Evolutionary conservation across 2,113 vertebrate species (phyloP), one percentile per base, ranked within the genome.

Genomic region (Dromaius novaehollandiae): DNA sequence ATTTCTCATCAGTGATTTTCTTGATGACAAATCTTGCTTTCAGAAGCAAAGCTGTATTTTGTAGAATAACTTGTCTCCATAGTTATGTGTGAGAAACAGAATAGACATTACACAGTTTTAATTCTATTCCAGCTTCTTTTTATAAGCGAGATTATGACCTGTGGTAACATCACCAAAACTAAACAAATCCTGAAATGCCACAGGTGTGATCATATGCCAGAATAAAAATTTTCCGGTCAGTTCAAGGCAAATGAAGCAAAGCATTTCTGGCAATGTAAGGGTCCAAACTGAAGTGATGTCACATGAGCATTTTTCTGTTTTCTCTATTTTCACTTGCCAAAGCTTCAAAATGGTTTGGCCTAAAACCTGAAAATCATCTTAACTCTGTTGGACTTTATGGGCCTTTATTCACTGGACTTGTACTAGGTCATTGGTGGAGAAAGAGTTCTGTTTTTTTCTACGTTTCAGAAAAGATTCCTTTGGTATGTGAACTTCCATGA

Each of bases 321-420:
- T 89, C 56, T 93, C 46, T 94, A 18, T 58, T 93, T 95, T 90
- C 74, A 40, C 34, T 92, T 92, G 81, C 81, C 86, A 85, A 93
- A 90, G 14, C 4, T 90, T 71, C 28, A 76, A 75, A 94, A 82
- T 34, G 5, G 3, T 50, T 88, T 90, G 46, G 48, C 19, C 32
- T 79, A 58, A 84, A 94, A 90, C 42, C 46, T 88, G 51, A 7
- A 92, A 64, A 89, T 85, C 40, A 70, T 51, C 73, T 92, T 93
- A 69, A 60, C 65, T 85, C 84, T 79, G 3, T 82, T 77, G 56
- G 69, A 69, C 28, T 26, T 42, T 75, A 51, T 14, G n/a, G 9
- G 28, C 51, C 53, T 75, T 26, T 17, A 28, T 22, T 28, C 18
- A 26, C 26, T 32, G 19, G 36, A 75, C 36, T 40, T 21, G 13